Conservation (phyloP, 2,797 vertebrate species). For the Remorina albescens region DNA sequence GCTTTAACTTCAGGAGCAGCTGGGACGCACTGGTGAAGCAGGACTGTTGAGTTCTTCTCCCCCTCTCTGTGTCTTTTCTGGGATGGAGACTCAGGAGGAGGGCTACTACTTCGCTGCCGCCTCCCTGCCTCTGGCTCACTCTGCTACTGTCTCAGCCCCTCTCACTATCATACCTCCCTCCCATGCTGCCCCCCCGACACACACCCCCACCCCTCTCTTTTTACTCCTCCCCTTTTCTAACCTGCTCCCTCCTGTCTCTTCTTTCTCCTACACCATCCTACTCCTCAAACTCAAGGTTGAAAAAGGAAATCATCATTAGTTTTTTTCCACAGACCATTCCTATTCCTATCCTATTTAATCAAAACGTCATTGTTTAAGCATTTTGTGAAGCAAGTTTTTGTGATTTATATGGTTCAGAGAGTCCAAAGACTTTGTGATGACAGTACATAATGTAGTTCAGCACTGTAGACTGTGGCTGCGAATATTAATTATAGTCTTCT, state of each 20-base stretch:
- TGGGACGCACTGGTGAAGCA: constrained; percentile 31
- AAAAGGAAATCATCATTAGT: constrained; percentile 50
- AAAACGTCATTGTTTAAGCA: constrained; percentile 7
- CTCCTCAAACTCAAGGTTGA: constrained; percentile 60
- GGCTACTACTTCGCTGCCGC: constrained; percentile 69
- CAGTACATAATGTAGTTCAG: background rate
- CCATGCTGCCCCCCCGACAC: constrained; percentile 42
- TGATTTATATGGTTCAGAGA: constrained; percentile 5
- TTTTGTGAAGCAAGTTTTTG: constrained; percentile 2
- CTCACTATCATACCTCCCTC: constrained; percentile 79
- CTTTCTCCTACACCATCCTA: constrained; percentile 43
- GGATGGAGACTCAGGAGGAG: constrained; percentile 68
- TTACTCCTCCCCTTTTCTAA: constrained; percentile 73
- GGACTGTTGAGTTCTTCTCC: constrained; percentile 44
- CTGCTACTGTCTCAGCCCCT: constrained; percentile 69
- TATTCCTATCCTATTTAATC: background rate
- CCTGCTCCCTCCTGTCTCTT: constrained; percentile 57
- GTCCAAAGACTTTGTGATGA: background rate
- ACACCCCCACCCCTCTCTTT: constrained; percentile 20
- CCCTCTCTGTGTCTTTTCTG: constrained; percentile 45
- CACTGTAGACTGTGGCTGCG: background rate
- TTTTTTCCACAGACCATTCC: background rate
- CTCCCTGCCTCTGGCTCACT: constrained; percentile 69
- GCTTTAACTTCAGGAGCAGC: constrained; percentile 61
- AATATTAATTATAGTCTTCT: background rate